phyloP scores from a whole-genome alignment of 2,888 invertebrate species.

The Acheta domesticus region DNA sequence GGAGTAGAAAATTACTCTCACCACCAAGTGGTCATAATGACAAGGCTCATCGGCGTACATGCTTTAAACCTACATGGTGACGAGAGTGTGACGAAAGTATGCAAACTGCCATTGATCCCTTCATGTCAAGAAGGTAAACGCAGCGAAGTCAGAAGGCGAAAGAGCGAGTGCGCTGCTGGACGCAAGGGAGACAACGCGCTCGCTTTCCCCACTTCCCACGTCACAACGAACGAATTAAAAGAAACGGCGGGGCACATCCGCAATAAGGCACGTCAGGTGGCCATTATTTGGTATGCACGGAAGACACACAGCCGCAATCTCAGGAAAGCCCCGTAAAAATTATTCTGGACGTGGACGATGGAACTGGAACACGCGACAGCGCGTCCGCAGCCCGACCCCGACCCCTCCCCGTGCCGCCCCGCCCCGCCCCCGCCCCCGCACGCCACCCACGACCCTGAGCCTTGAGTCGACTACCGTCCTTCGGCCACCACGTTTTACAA shows the following conservation, averaged over 20 bases:
- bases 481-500: no score
- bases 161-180: background rate
- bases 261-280: background rate
- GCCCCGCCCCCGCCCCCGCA: no score
- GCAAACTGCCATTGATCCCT: no score
- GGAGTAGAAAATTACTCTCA: no score
- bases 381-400: background rate
- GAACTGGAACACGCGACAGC: background rate
- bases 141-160: background rate
- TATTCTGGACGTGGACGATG: background rate
- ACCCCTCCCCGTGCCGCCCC: no score
- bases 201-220: background rate
- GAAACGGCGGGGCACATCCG: background rate
- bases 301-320: background rate
- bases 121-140: no score
- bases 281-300: slow-evolving; percentile 6
- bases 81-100: no score
- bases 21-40: no score
- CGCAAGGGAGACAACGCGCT: background rate
- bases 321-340: background rate
- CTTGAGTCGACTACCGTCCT: no score
- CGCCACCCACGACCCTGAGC: no score
- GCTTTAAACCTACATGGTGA: no score
- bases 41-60: no score
- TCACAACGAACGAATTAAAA: background rate